phyloP scores from a whole-genome alignment of 1,140 invertebrate species.

The Oedothorax gibbosus region DNA sequence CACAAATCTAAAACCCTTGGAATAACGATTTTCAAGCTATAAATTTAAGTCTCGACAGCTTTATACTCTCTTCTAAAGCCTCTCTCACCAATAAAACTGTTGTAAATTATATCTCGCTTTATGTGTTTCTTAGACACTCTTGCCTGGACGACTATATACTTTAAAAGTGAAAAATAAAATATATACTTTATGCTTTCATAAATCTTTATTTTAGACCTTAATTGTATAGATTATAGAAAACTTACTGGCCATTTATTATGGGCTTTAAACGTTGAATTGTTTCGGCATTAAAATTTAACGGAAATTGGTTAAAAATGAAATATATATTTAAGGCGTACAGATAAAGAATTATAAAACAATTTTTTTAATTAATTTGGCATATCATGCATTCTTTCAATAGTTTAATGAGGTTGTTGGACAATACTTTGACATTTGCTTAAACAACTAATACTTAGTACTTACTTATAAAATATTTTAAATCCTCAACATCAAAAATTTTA shows the following conservation, averaged over 20 bases:
- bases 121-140: not conserved
- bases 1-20: constrained; percentile 1
- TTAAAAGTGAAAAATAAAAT: not conserved
- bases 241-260: not conserved
- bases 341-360: too few species aligned
- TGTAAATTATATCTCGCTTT: constrained; percentile 7
- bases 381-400: too few species aligned
- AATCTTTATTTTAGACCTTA: not conserved
- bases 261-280: not conserved
- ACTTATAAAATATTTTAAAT: too few species aligned
- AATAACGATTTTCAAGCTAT: constrained; percentile 15
- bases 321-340: too few species aligned
- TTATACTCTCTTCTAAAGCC: constrained; percentile 1
- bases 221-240: not conserved
- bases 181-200: constrained; percentile 27
- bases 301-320: too few species aligned
- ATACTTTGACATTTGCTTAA: too few species aligned
- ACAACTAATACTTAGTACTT: too few species aligned
- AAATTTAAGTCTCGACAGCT: constrained; percentile 24
- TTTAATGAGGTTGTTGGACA: too few species aligned
- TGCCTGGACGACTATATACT: too few species aligned
- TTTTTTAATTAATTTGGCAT: too few species aligned
- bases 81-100: constrained; percentile 28
- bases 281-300: too few species aligned
- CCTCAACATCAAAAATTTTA: too few species aligned